A percentile compares a stretch with the other conserved stretches of the same genome.
These are phyloP conservation scores for Epinephelus moara DNA, from an alignment of 2,113 vertebrate genomes.

Conservation along the genomic window DNA sequence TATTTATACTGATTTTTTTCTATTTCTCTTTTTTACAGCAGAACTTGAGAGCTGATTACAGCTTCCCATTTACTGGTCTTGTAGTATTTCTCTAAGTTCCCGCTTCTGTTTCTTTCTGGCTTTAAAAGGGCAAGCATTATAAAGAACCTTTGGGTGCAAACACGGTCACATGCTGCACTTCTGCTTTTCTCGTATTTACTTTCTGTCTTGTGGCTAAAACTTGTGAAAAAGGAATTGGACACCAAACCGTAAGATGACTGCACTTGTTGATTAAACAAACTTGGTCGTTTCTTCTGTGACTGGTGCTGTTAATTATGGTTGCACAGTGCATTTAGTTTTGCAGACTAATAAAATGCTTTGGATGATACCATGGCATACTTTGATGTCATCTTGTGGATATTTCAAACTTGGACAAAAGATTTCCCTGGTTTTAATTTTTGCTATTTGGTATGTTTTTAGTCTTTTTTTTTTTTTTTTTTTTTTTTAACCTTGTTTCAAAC, in stretches of 20 bases:
- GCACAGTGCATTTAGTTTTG: conserved; percentile 24
- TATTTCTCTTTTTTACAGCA: conserved; percentile 35
- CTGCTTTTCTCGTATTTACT: conserved; percentile 51
- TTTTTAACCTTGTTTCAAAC: conserved; percentile 11
- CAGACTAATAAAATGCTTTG: conserved; percentile 8
- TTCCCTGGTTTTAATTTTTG: conserved; percentile 19
- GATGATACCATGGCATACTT: conserved; percentile 16
- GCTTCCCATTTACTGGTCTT: conserved; percentile 14
- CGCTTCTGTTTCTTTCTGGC: not conserved
- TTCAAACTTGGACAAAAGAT: conserved; percentile 5
- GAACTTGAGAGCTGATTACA: conserved; percentile 13
- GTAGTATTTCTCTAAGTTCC: not conserved
- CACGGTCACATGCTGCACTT: conserved; percentile 62
- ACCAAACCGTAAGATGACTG: conserved; percentile 6
- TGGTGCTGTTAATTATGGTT: conserved; percentile 30
- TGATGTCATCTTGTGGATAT: conserved; percentile 29
- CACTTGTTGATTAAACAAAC: conserved; percentile 33
- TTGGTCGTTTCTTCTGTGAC: conserved; percentile 14
- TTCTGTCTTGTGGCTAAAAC: conserved; percentile 48
- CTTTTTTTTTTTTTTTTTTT: not conserved
- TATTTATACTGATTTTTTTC: conserved; percentile 69
- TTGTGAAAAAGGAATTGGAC: conserved; percentile 36
- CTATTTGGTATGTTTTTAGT: conserved; percentile 15
- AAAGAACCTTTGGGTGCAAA: conserved; percentile 19
- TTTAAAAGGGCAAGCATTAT: not conserved